phyloP scores from a whole-genome alignment of 2,888 invertebrate species.

The Urechis unicinctus region DNA sequence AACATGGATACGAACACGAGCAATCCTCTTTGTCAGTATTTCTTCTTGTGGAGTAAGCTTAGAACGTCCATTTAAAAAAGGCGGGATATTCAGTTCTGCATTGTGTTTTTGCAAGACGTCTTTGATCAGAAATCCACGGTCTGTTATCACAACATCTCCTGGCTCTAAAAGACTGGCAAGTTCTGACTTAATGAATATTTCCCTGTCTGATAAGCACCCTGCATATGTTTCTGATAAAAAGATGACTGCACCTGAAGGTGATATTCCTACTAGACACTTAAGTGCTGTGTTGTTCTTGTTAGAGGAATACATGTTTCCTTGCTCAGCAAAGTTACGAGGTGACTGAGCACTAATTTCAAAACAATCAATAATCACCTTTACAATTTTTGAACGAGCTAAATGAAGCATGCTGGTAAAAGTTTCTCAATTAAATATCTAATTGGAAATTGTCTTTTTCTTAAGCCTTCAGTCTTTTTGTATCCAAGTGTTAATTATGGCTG shows the following conservation, averaged over 20 bases:
- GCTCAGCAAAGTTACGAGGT: background rate
- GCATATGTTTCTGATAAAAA: conserved; percentile 1
- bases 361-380: background rate
- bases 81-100: background rate
- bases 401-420: background rate
- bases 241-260: background rate
- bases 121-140: background rate
- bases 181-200: too few relatives aligned
- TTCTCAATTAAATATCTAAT: background rate
- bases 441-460: conserved; percentile 1
- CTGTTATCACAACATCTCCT: background rate
- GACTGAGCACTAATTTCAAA: background rate
- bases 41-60: background rate
- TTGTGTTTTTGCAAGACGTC: background rate
- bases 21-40: background rate
- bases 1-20: background rate
- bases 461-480: background rate
- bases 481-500: background rate
- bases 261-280: background rate
- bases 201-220: background rate
- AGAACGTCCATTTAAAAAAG: background rate
- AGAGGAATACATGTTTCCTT: background rate
- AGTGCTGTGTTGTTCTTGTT: background rate
- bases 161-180: too few relatives aligned
- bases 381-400: background rate